Percentiles rank a stretch among this genome's conserved stretches.
Conservation (phyloP, 2,113 vertebrate species). For the Sturnira hondurensis region DNA sequence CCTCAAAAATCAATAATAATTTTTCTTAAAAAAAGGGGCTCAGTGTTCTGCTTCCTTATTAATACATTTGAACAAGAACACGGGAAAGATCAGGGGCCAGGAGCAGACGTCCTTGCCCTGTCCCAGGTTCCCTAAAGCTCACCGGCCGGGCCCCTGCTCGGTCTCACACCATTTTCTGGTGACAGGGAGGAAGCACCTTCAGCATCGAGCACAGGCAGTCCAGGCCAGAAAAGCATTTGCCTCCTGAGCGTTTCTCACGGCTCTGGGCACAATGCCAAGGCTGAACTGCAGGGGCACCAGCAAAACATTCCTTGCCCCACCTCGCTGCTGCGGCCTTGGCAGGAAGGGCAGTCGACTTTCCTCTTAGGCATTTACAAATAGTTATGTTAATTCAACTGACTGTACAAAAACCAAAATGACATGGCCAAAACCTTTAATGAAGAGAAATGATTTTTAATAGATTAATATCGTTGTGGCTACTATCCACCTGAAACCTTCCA, state of each 20-base stretch:
- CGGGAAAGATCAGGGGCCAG: not conserved
- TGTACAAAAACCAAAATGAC: not conserved
- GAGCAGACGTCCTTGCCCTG: accelerated
- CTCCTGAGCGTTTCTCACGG: not conserved
- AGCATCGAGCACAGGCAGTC: not conserved
- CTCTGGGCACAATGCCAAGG: not conserved
- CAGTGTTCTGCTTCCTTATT: not conserved
- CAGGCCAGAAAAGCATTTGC: not conserved
- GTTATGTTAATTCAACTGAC: not conserved
- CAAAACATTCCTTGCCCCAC: not conserved
- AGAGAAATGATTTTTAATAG: not conserved
- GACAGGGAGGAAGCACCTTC: not conserved
- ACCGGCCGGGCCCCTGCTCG: not conserved
- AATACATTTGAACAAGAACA: not conserved
- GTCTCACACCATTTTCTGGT: not conserved
- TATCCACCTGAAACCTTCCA: not conserved
- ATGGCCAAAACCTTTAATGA: not conserved
- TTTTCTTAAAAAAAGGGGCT: not conserved
- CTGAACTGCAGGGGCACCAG: not conserved
- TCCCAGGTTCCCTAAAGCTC: not conserved
- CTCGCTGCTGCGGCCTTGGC: not conserved
- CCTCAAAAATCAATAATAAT: too few relatives aligned
- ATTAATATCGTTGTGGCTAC: not conserved
- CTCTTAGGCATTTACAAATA: not conserved
- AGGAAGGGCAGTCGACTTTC: not conserved